Percentiles rank a stretch among this genome's conserved stretches.
Conservation (phyloP, 2,797 vertebrate genomes). For the Coilia nasus region DNA sequence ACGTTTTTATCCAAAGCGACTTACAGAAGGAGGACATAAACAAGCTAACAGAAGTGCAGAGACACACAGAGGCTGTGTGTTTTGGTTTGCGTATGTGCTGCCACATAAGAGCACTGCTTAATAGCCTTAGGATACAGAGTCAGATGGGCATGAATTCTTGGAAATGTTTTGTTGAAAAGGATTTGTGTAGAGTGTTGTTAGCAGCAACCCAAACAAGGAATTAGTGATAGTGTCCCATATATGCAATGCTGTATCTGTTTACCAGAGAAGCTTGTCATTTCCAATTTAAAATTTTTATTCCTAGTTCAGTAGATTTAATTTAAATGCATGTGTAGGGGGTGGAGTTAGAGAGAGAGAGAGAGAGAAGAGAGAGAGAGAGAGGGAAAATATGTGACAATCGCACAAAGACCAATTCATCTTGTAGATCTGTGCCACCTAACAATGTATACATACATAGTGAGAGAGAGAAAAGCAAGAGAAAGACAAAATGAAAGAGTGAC, state of each 20-base stretch:
- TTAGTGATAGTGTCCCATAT: not conserved
- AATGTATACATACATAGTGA: too few species aligned
- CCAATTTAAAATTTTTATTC: too few species aligned
- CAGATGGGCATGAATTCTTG: not conserved
- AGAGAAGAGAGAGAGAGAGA: too few species aligned
- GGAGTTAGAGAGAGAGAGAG: too few species aligned
- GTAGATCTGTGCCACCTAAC: too few species aligned
- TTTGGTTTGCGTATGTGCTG: not conserved
- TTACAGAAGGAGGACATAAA: too few species aligned
- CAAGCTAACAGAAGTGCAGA: too few species aligned
- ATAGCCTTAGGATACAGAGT: slow-evolving; percentile 1
- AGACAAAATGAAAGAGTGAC: too few species aligned
- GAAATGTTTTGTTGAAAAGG: not conserved
- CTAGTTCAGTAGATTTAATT: too few species aligned
- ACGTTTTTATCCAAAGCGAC: too few species aligned
- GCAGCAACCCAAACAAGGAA: not conserved
- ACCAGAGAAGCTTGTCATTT: not conserved
- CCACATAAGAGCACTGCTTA: not conserved
- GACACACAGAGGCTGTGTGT: not conserved
- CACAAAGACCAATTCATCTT: too few species aligned
- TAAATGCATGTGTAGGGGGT: too few species aligned
- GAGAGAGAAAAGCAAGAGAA: not conserved
- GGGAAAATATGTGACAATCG: not conserved
- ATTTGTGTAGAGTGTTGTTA: not conserved
- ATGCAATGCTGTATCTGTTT: not conserved